Conservation (phyloP, 2,888 invertebrate genomes). For the Phania funesta region DNA sequence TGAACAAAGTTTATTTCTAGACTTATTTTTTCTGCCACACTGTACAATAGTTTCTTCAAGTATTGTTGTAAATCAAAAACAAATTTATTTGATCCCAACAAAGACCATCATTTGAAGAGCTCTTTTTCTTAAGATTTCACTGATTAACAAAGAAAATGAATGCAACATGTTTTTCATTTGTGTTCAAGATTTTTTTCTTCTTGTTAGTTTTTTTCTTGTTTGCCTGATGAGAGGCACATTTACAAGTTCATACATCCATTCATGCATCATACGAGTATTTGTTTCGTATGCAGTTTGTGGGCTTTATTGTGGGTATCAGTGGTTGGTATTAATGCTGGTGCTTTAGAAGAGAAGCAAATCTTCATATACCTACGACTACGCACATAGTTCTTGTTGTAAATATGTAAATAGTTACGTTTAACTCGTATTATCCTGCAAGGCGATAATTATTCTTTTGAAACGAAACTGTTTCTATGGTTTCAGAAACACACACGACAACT, state of each 20-base stretch:
- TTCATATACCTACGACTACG: neutral
- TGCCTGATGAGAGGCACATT: neutral
- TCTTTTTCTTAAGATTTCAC: neutral
- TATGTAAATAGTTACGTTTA: neutral
- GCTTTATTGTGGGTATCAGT: too few relatives aligned
- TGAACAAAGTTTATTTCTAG: too few relatives aligned
- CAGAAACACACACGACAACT: constrained; percentile 9
- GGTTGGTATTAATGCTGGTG: too few relatives aligned
- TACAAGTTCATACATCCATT: too few relatives aligned
- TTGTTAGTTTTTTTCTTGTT: neutral
- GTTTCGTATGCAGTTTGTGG: too few relatives aligned
- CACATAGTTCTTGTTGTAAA: neutral
- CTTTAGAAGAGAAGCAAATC: too few relatives aligned
- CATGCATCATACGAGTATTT: too few relatives aligned
- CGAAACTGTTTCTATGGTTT: constrained; percentile 39
- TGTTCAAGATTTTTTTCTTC: neutral
- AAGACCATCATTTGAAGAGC: too few relatives aligned
- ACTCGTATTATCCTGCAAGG: constrained; percentile 52
- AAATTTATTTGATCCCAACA: too few relatives aligned
- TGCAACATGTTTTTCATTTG: constrained; percentile 17
- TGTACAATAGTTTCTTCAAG: too few relatives aligned
- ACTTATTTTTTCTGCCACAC: too few relatives aligned
- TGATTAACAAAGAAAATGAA: neutral
- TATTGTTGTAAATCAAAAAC: too few relatives aligned
- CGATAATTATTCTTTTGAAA: constrained; percentile 67